These are phyloP conservation scores for Drosophila pegasa DNA, from an alignment of 2,888 invertebrate genomes.

Conservation along the genomic window DNA sequence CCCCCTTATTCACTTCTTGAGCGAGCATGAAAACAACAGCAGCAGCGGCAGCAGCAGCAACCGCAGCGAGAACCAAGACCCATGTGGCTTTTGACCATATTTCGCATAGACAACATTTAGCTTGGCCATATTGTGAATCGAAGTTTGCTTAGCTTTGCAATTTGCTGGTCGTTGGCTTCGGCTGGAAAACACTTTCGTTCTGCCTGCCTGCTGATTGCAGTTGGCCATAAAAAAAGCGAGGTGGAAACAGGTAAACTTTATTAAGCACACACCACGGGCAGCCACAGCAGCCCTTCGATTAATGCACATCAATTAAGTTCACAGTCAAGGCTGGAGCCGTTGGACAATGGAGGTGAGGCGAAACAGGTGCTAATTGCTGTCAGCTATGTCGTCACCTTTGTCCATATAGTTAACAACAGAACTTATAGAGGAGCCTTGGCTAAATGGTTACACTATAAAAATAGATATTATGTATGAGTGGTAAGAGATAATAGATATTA, in stretches of 20 bases:
- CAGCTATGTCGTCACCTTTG: constrained; percentile 18
- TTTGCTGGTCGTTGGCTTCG: constrained; percentile 47
- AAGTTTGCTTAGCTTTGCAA: constrained; percentile 34
- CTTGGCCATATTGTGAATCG: constrained; percentile 47
- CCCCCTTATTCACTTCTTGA: not conserved
- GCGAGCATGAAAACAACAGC: not conserved
- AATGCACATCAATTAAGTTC: constrained; percentile 26
- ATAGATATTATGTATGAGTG: not conserved
- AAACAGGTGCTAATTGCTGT: constrained; percentile 30
- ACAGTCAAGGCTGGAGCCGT: constrained; percentile 8
- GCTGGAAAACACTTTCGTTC: constrained; percentile 51
- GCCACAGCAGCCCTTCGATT: constrained; percentile 30
- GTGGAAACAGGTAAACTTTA: constrained; percentile 22
- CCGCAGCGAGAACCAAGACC: constrained; percentile 11
- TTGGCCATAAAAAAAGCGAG: constrained; percentile 1
- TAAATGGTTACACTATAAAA: not conserved
- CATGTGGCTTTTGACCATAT: constrained; percentile 62
- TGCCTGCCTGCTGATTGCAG: constrained; percentile 28
- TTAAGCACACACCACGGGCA: constrained; percentile 34
- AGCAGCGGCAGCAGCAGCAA: constrained; percentile 5
- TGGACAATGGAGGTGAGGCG: not conserved
- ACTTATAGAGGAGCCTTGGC: not conserved
- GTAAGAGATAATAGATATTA: not conserved
- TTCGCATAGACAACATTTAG: constrained; percentile 30
- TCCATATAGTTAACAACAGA: constrained; percentile 1